phyloP scores from a whole-genome alignment of 2,888 invertebrate genomes.

The Megamerina dolium region DNA sequence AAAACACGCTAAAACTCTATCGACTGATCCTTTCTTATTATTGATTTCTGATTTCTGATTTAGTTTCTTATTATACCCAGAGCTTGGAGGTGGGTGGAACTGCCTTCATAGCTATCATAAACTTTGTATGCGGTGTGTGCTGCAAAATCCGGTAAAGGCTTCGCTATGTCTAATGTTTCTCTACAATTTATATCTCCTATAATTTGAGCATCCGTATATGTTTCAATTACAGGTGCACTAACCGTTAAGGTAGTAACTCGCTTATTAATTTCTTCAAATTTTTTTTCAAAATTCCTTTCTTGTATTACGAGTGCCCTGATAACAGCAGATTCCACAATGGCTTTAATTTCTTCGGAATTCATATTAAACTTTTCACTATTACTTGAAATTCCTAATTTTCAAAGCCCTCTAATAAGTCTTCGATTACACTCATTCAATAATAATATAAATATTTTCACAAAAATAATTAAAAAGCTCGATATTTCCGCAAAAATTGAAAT shows the following conservation, averaged over 20 bases:
- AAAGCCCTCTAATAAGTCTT: no score
- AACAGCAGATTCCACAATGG: constrained; percentile 6
- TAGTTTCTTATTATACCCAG: constrained; percentile 18
- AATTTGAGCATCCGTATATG: constrained; percentile 2
- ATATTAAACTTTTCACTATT: no score
- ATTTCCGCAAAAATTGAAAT: no score
- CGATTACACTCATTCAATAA: no score
- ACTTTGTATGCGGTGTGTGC: constrained; percentile 14
- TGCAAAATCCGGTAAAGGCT: constrained; percentile 8
- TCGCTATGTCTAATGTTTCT: constrained; percentile 4
- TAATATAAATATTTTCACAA: no score
- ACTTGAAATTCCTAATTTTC: no score
- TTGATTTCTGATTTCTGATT: no score
- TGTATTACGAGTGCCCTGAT: constrained; percentile 4
- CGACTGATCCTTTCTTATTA: constrained; percentile 12
- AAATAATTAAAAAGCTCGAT: no score
- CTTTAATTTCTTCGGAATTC: constrained; percentile 1
- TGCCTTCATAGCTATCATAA: constrained; percentile 10
- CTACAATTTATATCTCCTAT: background rate
- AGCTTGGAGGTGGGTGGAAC: constrained; percentile 16
- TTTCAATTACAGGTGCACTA: background rate
- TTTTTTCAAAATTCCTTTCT: constrained; percentile 3
- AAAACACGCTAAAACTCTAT: constrained; percentile 12
- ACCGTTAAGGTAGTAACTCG: background rate
- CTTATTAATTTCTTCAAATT: constrained; percentile 1